Percentiles rank a stretch among this genome's conserved stretches.
Conservation (phyloP, 1,140 invertebrate genomes). For the Agraylea sexmaculata region DNA sequence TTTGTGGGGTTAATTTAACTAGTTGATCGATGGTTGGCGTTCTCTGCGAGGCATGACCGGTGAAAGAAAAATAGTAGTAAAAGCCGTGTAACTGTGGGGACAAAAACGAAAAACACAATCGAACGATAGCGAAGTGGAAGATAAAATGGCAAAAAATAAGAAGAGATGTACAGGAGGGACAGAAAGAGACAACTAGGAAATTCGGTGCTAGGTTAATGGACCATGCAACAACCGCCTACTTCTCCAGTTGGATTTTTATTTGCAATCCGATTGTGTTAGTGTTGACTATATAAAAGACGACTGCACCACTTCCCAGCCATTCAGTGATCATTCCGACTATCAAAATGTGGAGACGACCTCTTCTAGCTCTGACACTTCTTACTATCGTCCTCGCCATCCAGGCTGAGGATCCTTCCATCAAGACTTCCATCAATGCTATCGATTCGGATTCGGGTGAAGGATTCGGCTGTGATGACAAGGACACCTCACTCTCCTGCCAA, state of each 20-base stretch:
- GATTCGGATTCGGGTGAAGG: conserved; percentile 12
- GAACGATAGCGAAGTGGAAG: conserved; percentile 2
- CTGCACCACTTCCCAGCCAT: conserved; percentile 12
- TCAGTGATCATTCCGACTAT: conserved; percentile 1
- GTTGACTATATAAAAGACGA: conserved; percentile 19
- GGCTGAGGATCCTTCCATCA: no score
- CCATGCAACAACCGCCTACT: conserved; percentile 19
- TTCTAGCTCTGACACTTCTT: no score
- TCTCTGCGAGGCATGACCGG: no score
- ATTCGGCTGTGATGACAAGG: conserved; percentile 24
- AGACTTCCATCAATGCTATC: conserved; percentile 13
- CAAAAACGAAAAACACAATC: no score
- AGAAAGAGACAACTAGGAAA: conserved; percentile 17
- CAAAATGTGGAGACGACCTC: no score
- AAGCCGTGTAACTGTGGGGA: no score
- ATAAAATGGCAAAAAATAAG: conserved; percentile 8
- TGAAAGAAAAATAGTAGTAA: no score
- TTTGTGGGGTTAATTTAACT: no score
- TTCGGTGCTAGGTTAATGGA: conserved; percentile 20
- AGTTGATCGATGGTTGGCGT: no score
- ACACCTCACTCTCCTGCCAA: conserved; percentile 36
- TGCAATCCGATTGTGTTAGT: conserved; percentile 20
- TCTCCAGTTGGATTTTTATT: conserved; percentile 18
- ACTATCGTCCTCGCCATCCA: no score
- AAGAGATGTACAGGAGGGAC: background rate